Percentiles rank a stretch among this genome's conserved stretches.
Evolutionary conservation across 30 jellyfish, hydroid and myxozoan species (phyloP).

Genomic region (Sanderia malayensis): DNA sequence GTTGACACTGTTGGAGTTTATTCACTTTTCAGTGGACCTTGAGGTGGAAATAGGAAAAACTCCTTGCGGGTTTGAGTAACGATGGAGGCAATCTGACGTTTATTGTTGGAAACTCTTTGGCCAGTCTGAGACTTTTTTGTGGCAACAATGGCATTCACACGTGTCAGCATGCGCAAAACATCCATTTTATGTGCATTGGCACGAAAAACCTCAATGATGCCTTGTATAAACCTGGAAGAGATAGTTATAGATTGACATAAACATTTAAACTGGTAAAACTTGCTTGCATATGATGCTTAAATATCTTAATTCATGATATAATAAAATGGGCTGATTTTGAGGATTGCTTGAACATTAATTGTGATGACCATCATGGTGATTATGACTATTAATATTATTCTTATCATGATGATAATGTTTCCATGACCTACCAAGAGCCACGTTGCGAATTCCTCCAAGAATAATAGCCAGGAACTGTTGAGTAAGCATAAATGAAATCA

Average conservation of each 20-base stretch:
- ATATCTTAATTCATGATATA: too few species aligned
- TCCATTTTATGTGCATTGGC: constrained; percentile 96
- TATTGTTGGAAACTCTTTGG: constrained; percentile 80
- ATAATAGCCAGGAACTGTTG: constrained; percentile 98
- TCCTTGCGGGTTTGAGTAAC: constrained; percentile 92
- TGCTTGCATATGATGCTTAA: neutral
- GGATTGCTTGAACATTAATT: too few species aligned
- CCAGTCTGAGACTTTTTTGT: constrained; percentile 96
- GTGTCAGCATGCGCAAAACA: constrained; percentile 94
- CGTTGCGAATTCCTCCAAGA: constrained; percentile 95
- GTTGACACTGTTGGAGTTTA: too few species aligned
- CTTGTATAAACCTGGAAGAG: constrained; percentile 85
- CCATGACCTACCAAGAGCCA: constrained; percentile 92
- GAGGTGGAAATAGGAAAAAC: constrained; percentile 86
- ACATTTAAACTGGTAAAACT: too few species aligned
- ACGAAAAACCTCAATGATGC: constrained; percentile 84
- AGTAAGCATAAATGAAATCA: constrained; percentile 89
- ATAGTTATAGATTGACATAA: too few species aligned
- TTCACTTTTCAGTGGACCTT: constrained; percentile 74
- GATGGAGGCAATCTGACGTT: constrained; percentile 93
- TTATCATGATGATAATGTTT: too few species aligned
- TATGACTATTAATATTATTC: too few species aligned
- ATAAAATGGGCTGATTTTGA: too few species aligned
- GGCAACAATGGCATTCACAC: constrained; percentile 91
- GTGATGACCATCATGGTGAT: too few species aligned